These are phyloP conservation scores for Lagria hirta DNA, from an alignment of 2,888 invertebrate genomes.

Conservation along the genomic window DNA sequence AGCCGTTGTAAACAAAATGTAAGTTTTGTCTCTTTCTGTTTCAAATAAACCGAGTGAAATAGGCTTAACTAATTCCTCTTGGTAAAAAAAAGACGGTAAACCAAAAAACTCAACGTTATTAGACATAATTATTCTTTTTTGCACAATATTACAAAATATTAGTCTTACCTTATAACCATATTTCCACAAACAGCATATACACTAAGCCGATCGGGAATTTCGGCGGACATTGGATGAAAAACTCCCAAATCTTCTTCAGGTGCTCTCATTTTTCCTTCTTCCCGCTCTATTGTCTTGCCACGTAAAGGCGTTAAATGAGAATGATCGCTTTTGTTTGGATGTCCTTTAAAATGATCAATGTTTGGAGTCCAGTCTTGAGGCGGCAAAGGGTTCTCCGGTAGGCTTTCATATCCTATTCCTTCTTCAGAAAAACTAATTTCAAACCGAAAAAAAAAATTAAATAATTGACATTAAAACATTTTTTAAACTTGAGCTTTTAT, in stretches of 20 bases:
- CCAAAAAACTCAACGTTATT: too few species aligned
- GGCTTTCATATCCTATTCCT: slow-evolving; percentile 13
- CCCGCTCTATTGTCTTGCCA: slow-evolving; percentile 37
- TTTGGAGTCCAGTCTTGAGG: slow-evolving; percentile 35
- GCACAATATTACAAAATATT: neutral
- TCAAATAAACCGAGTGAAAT: too few species aligned
- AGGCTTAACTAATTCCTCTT: too few species aligned
- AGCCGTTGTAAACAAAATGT: too few species aligned
- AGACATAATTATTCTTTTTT: too few species aligned
- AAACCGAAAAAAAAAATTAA: too few species aligned
- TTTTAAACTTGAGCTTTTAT: too few species aligned
- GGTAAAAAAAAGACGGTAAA: too few species aligned
- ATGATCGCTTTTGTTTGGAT: slow-evolving; percentile 27
- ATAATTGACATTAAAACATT: too few species aligned
- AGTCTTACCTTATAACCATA: slow-evolving; percentile 54
- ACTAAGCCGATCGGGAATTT: slow-evolving; percentile 53
- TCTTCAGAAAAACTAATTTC: too few species aligned
- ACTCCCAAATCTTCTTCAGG: slow-evolving; percentile 44
- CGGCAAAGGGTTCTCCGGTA: slow-evolving; percentile 16
- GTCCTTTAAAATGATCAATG: slow-evolving; percentile 31
- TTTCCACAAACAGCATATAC: slow-evolving; percentile 60
- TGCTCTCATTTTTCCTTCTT: slow-evolving; percentile 30
- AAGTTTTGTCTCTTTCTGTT: too few species aligned
- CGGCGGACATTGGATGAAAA: slow-evolving; percentile 56
- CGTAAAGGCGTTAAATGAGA: slow-evolving; percentile 36